These are phyloP conservation scores for Popillia japonica DNA, from an alignment of 1,140 invertebrate genomes.

Conservation along the genomic window DNA sequence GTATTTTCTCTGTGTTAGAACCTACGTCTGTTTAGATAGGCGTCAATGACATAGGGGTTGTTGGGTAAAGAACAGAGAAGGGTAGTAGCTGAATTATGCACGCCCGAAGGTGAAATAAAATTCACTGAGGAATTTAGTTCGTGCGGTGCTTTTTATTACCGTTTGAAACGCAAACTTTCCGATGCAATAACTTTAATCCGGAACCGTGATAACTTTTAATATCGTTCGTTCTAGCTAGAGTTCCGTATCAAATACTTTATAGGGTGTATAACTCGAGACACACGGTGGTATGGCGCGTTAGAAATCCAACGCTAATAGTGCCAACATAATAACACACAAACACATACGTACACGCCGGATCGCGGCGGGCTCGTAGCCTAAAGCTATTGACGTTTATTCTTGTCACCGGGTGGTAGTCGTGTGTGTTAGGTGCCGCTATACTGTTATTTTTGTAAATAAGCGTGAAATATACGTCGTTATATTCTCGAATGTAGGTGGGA, in stretches of 20 bases:
- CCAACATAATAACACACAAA: background rate
- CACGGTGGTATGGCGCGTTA: background rate
- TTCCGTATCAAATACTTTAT: background rate
- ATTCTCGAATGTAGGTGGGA: background rate
- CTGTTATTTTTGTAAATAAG: constrained; percentile 2
- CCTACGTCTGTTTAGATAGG: too few relatives aligned
- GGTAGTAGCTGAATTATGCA: constrained; percentile 4
- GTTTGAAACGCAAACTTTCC: constrained; percentile 29
- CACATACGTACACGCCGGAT: background rate
- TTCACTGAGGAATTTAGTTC: constrained; percentile 14
- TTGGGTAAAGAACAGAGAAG: background rate
- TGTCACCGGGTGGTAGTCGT: background rate
- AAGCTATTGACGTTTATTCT: background rate
- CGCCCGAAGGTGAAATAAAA: constrained; percentile 27
- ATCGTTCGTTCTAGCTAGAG: background rate
- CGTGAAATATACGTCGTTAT: constrained; percentile 4
- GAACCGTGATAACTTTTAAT: constrained; percentile 34
- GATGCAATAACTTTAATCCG: constrained; percentile 29
- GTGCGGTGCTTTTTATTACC: constrained; percentile 15
- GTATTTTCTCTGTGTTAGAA: too few relatives aligned
- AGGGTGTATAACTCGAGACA: background rate
- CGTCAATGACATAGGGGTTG: too few relatives aligned
- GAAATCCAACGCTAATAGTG: constrained; percentile 3
- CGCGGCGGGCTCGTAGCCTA: background rate
- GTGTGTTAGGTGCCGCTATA: background rate